phyloP scores from a whole-genome alignment of 2,113 vertebrate species.

The Rutilus rutilus region DNA sequence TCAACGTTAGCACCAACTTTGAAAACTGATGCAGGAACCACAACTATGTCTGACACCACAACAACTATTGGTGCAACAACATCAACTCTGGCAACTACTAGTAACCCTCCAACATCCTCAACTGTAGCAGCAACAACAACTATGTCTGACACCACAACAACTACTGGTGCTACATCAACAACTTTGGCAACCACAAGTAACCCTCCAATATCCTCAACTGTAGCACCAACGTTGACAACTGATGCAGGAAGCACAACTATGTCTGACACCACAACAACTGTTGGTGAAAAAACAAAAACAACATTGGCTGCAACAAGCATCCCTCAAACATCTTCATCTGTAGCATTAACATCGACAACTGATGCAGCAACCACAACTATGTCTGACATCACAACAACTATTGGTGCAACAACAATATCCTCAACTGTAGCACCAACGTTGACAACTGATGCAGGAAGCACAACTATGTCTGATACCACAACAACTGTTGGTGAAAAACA shows the following conservation, averaged over 20 bases:
- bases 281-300: neutral
- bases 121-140: neutral
- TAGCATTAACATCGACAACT: too few species aligned
- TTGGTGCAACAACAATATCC: too few species aligned
- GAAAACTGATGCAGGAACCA: neutral
- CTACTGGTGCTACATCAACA: neutral
- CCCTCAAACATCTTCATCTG: too few species aligned
- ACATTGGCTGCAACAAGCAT: too few species aligned
- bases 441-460: too few species aligned
- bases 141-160: neutral
- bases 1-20: neutral
- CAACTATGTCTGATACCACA: too few species aligned
- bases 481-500: too few species aligned
- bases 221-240: neutral
- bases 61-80: neutral
- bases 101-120: accelerated
- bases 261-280: neutral
- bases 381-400: too few species aligned
- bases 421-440: too few species aligned
- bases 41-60: neutral
- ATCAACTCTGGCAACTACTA: neutral
- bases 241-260: neutral
- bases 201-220: neutral
- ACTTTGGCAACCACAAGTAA: neutral
- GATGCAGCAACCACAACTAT: too few species aligned